Evolutionary conservation across 2,888 invertebrate species (phyloP), one percentile per base, ranked within the genome.

Genomic region (Habroteleia sp.): DNA sequence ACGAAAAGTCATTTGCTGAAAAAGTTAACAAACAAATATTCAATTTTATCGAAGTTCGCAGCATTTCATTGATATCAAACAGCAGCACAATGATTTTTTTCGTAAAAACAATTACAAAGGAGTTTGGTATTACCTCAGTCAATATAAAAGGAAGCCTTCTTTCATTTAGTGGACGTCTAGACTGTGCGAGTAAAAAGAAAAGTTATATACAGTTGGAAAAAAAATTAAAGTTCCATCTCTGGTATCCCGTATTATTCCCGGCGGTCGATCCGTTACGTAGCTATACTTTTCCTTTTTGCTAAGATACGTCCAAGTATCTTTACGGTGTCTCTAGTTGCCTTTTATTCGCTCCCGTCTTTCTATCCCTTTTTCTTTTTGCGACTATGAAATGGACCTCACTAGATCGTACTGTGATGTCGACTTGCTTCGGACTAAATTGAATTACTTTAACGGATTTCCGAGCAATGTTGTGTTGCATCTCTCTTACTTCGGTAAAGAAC

Each of bases 381-480:
- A 68, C 68, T 68, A 58, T 50, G 50, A 68, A 68, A 68, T 68
- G 58, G 68, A 68, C 68, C 68, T 58, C 58, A 58, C 68, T 68
- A 68, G 68, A 69, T 60, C 69, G 69, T 56, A 66, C 54, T 31
- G 39, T 35, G 60, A 60, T 48, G 60, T 60, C 41, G 69, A 69
- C 69, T 69, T 13, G 65, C 65, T 29, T 65, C 23, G 42, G 48
- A 60, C 58, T 52, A 69, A 69, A 69, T 69, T 69, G 42, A 69
- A 69, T 69, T 69, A 69, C 68, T 60, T 60, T 50, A 58, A 69
- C 58, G 50, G 58, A 69, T 69, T 69, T 69, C 50, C 58, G 35
- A 60, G 42, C 42, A 42, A 42, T 33, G 50, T 50, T 69, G 42
- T 17, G 20, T 31, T 50, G 68, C 68, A 69, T 69, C 58, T 50